Base-by-base conservation (phyloP, 1,140 invertebrate genomes). In the Brachionus asplanchnoidis region DNA sequence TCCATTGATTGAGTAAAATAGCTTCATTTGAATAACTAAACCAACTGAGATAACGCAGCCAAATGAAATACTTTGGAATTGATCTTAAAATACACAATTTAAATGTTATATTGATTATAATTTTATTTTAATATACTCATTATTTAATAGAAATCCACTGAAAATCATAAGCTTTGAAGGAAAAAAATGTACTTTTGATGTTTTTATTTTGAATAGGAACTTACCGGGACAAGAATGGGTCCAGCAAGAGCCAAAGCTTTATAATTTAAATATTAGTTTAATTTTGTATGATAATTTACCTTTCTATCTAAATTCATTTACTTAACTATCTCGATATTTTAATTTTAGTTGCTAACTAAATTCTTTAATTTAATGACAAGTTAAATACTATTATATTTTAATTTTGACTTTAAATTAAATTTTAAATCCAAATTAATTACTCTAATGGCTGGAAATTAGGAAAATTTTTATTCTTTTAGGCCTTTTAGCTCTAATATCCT, bases 61-160 rank as follows among this genome's bases (percentile, higher is more conserved):
- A 84, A 14, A 84, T 8, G 23, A 84, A 70, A 20, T 70, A 84
- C 1, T 77, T 36, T 84, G 65, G 80, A 46, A 84, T 73, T 9
- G 36, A 46, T 46, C 44, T 46, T 46, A 3, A 12, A 46, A n/a
- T 0, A 46, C 14, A 2, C 11, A 46, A 46, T 1, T 46, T 46
- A 46, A 46, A 3, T 6, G 32, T 1, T 8, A 60, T 26, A 8
- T 82, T 66, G 20, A 11, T 14, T 97, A 93, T 0, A 17, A 50
- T 46, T 78, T 9, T 26, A 1, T n/a, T 56, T 46, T 11, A 46
- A 53, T 23, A 36, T 65, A 80, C 78, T 80, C 78, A 40, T 56
- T 56, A 50, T 80, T 80, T 11, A 80, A 9, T 0, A 80, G 50
- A 50, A 40, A 80, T 12, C 78, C 78, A 65, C 78, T 80, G 36